Evolutionary conservation across 2,797 vertebrate genomes (phyloP).

Genomic region (Champsocephalus esox): DNA sequence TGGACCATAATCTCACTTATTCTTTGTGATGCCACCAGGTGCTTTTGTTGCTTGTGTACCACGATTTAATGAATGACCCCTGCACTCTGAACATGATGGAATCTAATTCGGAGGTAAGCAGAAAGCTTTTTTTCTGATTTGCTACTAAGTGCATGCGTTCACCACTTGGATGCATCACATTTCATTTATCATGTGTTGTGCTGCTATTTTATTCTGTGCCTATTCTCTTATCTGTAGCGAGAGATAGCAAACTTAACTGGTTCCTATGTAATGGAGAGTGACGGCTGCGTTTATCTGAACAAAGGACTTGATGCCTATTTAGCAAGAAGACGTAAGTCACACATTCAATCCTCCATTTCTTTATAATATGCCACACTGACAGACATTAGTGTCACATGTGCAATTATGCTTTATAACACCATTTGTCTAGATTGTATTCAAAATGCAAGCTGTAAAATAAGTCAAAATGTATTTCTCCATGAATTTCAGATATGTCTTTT

Average conservation of each 20-base stretch:
- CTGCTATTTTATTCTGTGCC: neutral
- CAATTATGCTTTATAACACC: neutral
- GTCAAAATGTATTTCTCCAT: neutral
- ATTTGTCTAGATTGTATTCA: constrained; percentile 3
- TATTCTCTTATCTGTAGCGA: constrained; percentile 70
- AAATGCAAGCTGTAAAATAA: neutral
- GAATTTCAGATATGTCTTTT: constrained; percentile 56
- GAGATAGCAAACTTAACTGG: constrained; percentile 88
- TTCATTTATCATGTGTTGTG: neutral
- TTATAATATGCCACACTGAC: neutral
- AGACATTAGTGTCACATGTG: neutral
- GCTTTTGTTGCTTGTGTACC: constrained; percentile 89
- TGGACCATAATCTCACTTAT: neutral
- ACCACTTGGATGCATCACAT: neutral
- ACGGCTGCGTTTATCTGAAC: constrained; percentile 84
- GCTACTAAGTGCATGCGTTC: fast-evolving
- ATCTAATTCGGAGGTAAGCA: constrained; percentile 88
- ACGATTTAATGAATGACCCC: constrained; percentile 87
- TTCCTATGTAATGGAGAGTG: constrained; percentile 89
- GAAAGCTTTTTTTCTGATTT: neutral
- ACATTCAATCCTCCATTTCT: neutral
- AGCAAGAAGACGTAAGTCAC: constrained; percentile 83
- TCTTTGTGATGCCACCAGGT: constrained; percentile 80
- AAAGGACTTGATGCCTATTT: constrained; percentile 88
- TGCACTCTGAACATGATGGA: constrained; percentile 84